Conservation (phyloP, 2,113 vertebrate genomes). For the Dicaeum eximium region DNA sequence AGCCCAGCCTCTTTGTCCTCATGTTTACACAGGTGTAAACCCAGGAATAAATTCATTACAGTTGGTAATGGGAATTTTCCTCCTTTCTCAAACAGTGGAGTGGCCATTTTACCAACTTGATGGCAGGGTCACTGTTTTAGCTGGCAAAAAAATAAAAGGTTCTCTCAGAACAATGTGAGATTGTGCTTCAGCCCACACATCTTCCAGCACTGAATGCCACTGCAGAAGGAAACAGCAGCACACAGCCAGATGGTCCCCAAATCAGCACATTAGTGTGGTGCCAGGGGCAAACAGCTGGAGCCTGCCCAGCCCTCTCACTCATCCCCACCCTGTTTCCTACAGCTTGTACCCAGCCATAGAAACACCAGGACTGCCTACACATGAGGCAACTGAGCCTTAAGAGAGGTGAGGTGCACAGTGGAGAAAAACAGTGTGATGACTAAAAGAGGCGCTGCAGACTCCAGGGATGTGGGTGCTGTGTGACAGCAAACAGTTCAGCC, state of each 20-base stretch:
- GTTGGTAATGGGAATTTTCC: neutral
- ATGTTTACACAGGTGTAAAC: neutral
- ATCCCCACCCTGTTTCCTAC: neutral
- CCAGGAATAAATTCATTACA: neutral
- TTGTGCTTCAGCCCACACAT: neutral
- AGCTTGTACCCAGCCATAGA: neutral
- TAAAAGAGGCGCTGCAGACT: neutral
- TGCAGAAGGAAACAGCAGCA: neutral
- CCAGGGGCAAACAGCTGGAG: neutral
- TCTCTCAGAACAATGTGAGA: neutral
- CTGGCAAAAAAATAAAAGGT: neutral
- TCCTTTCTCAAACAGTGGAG: neutral
- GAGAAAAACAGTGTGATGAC: neutral
- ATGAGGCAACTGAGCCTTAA: neutral
- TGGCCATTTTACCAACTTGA: neutral
- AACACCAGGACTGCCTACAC: neutral
- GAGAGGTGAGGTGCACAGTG: neutral
- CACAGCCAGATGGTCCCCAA: rapidly evolving
- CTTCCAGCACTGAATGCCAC: neutral
- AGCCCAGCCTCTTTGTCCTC: neutral
- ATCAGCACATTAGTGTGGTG: neutral
- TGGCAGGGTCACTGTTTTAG: neutral
- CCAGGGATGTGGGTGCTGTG: rapidly evolving
- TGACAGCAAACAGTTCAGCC: neutral
- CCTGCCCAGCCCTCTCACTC: neutral